A percentile compares a stretch with the other conserved stretches of the same genome.
Conservation (phyloP, 2,888 invertebrate genomes). For the Hybos culiciformis region DNA sequence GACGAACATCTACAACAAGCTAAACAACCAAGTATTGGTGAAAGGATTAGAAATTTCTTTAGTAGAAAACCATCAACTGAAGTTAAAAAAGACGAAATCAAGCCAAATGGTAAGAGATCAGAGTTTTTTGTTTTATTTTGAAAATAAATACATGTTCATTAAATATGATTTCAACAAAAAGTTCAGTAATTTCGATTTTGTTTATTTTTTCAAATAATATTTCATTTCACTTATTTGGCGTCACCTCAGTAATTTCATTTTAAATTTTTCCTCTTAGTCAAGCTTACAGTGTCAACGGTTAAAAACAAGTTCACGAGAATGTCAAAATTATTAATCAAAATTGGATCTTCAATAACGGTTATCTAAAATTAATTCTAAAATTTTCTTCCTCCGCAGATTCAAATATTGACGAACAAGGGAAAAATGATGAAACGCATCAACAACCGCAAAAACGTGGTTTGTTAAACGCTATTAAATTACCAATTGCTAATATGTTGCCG, state of each 20-base stretch:
- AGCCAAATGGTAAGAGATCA: constrained; percentile 25
- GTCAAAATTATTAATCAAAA: no score
- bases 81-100: constrained; percentile 29
- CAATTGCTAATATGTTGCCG: constrained; percentile 48
- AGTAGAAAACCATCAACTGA: constrained; percentile 34
- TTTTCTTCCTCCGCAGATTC: constrained; percentile 20
- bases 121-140: background rate
- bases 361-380: no score
- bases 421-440: constrained; percentile 12
- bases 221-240: no score
- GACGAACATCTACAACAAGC: constrained; percentile 25
- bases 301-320: no score
- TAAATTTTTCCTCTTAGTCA: no score
- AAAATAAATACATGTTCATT: no score
- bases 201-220: no score
- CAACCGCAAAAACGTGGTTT: constrained; percentile 38
- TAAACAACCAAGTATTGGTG: constrained; percentile 29
- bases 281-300: no score
- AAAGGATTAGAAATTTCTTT: constrained; percentile 43
- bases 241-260: no score
- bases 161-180: no score
- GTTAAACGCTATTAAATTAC: constrained; percentile 47
- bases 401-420: constrained; percentile 13
- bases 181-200: no score
- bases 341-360: no score